A percentile compares a stretch with the other conserved stretches of the same genome.
These are phyloP conservation scores for Megaceryle maxima DNA, from an alignment of 2,113 vertebrate species.

Conservation along the genomic window DNA sequence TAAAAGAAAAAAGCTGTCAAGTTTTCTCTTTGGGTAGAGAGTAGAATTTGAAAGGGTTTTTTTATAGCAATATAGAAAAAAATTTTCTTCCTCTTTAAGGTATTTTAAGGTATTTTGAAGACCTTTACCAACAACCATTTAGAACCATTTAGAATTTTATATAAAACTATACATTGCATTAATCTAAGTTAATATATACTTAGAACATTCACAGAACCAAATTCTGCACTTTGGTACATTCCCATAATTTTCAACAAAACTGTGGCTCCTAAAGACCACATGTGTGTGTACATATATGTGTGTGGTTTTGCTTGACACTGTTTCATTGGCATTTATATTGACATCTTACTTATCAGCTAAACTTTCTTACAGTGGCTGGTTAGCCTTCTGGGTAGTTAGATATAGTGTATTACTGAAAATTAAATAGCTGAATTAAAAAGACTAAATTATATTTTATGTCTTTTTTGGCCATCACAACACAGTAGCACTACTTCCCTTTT, in stretches of 20 bases:
- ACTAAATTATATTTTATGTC: background rate
- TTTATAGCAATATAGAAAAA: background rate
- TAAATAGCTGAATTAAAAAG: background rate
- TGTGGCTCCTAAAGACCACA: background rate
- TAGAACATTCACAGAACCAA: background rate
- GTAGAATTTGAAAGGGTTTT: background rate
- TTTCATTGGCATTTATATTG: background rate
- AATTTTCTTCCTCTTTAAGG: background rate
- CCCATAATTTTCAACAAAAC: background rate
- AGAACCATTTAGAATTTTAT: too few species aligned
- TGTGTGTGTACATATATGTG: background rate
- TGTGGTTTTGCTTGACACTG: background rate
- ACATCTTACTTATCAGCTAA: background rate
- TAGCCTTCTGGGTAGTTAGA: background rate
- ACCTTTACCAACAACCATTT: background rate
- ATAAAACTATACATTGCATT: background rate
- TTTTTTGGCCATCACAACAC: background rate
- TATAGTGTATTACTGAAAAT: background rate
- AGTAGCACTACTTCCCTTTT: background rate
- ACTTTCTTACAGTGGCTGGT: background rate
- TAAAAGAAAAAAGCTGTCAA: background rate
- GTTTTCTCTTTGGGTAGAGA: background rate
- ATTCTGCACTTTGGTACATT: background rate
- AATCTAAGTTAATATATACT: background rate
- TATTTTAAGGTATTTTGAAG: background rate